These are phyloP conservation scores for Zele albiditarsus DNA, from an alignment of 2,888 invertebrate species.

Conservation along the genomic window DNA sequence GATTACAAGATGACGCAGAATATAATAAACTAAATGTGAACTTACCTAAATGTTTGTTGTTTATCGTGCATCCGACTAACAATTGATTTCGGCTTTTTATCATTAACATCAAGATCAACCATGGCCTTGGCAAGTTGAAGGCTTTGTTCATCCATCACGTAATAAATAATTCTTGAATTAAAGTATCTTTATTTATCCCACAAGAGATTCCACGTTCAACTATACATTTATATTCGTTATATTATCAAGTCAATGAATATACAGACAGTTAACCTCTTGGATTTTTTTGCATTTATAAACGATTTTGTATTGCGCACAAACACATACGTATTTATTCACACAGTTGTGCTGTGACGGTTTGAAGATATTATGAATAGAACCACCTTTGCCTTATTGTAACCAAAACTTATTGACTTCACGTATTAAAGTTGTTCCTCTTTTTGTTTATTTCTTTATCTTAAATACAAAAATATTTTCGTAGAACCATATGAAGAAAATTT, in stretches of 20 bases:
- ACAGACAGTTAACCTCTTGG: conserved; percentile 28
- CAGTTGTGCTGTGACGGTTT: not conserved
- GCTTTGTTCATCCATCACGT: conserved; percentile 82
- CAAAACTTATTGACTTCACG: not conserved
- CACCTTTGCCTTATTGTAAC: conserved; percentile 38
- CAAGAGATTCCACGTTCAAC: not conserved
- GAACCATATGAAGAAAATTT: no score
- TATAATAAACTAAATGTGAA: not conserved
- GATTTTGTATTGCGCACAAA: not conserved
- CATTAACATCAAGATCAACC: conserved; percentile 74
- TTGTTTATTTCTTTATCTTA: not conserved
- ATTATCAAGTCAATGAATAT: conserved; percentile 11
- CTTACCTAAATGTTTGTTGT: conserved; percentile 81
- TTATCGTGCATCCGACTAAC: conserved; percentile 79
- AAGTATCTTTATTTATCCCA: not conserved
- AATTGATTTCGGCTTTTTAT: conserved; percentile 74
- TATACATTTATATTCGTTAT: not conserved
- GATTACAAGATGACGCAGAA: not conserved
- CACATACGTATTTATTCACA: conserved; percentile 2
- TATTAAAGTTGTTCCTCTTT: not conserved
- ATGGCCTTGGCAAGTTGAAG: conserved; percentile 83
- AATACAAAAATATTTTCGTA: not conserved
- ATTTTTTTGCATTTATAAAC: not conserved
- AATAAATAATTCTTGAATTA: not conserved
- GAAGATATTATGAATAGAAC: conserved; percentile 22